These are phyloP conservation scores for Halictus quadricinctus DNA, from an alignment of 2,888 invertebrate species.

Conservation along the genomic window DNA sequence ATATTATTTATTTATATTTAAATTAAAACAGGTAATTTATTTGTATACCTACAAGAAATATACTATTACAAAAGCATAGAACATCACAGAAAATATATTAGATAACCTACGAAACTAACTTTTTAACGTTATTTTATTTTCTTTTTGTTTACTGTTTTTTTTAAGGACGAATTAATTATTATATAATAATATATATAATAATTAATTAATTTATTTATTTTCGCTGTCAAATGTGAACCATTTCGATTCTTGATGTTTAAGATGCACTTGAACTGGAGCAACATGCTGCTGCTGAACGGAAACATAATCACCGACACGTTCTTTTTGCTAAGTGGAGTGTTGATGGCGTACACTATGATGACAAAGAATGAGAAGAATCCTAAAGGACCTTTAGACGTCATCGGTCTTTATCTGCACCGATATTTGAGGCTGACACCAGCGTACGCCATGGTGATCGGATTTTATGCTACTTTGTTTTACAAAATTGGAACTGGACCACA, in stretches of 20 bases:
- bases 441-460: conserved; percentile 88
- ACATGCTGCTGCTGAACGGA: conserved; percentile 77
- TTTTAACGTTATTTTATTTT: no score
- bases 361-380: conserved; percentile 62
- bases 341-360: conserved; percentile 74
- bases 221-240: neutral
- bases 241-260: conserved; percentile 35
- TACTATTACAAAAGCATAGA: no score
- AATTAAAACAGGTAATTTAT: neutral
- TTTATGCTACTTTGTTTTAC: conserved; percentile 89
- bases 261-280: conserved; percentile 75
- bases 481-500: conserved; percentile 89
- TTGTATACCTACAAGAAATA: no score
- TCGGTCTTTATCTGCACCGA: conserved; percentile 86
- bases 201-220: neutral
- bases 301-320: conserved; percentile 79
- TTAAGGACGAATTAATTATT: no score
- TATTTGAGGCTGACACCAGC: conserved; percentile 90
- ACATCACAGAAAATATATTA: no score
- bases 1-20: neutral
- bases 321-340: conserved; percentile 77
- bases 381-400: conserved; percentile 83
- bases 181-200: no score
- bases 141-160: no score
- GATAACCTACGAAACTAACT: no score